These are phyloP conservation scores for Bombyx huttoni DNA, from an alignment of 2,888 invertebrate species.

Conservation along the genomic window DNA sequence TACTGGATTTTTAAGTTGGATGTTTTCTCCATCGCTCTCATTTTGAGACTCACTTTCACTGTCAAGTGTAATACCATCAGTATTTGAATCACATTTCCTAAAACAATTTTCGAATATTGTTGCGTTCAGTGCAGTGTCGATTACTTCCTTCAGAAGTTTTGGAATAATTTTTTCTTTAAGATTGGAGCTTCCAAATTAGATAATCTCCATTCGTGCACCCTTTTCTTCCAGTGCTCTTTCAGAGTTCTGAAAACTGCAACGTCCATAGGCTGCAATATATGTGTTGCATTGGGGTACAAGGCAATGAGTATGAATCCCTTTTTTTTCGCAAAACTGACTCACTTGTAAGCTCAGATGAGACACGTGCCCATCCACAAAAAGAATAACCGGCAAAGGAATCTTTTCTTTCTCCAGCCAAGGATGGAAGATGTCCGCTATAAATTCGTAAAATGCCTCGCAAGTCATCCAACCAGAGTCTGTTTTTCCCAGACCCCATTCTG, in stretches of 20 bases:
- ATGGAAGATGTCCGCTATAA: constrained; percentile 25
- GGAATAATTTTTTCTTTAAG: constrained; percentile 12
- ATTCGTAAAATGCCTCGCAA: constrained; percentile 15
- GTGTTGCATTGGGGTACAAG: constrained; percentile 6
- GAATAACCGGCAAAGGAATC: constrained; percentile 19
- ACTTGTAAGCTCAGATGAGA: constrained; percentile 16
- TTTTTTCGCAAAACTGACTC: constrained; percentile 26
- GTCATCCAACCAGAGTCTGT: constrained; percentile 49
- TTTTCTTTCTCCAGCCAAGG: constrained; percentile 27
- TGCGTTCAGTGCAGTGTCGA: constrained; percentile 7
- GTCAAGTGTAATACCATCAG: constrained; percentile 4
- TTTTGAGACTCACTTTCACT: constrained; percentile 8
- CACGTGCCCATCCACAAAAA: constrained; percentile 27
- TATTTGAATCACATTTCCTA: constrained; percentile 7
- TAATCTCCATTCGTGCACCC: constrained; percentile 8
- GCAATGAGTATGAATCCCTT: constrained; percentile 2
- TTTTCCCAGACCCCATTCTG: constrained; percentile 32
- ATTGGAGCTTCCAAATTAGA: constrained; percentile 8
- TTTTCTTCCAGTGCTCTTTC: constrained; percentile 8
- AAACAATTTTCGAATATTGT: constrained; percentile 12
- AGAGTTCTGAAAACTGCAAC: constrained; percentile 9
- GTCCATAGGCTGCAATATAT: constrained; percentile 8
- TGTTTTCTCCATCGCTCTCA: constrained; percentile 6
- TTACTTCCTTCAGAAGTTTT: constrained; percentile 10
- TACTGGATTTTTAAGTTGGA: constrained; percentile 4